Evolutionary conservation across 1,140 invertebrate species (phyloP), one percentile per base, ranked within the genome.

Genomic region (Zaprionus taronus): DNA sequence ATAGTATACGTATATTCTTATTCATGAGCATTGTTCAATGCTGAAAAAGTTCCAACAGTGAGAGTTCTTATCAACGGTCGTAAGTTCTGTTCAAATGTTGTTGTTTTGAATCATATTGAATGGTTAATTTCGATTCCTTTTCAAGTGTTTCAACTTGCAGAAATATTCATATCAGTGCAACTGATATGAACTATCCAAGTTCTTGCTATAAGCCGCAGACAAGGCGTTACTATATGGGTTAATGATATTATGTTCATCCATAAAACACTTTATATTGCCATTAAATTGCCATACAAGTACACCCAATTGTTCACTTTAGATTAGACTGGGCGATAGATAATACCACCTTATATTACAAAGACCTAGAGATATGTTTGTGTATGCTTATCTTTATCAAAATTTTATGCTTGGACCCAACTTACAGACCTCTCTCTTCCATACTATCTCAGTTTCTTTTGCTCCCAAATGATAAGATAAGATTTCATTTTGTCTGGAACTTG

Each of bases 241-340:
- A 20, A 28, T 28, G 41, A 9, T 58, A 57, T 57, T 22, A 22
- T 44, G 17, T 7, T 1, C 38, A 11, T 53, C 22, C 58, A 55
- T 58, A 24, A 17, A 67, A 22, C 62, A 58, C 5, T 22, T 51
- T 61, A 26, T 62, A 31, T 36, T 55, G 36, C 24, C 41, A 53
- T 49, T 63, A 51, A 70, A 36, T 58, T 47, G 24, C 60, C 28
- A 36, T 56, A 57, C 22, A 47, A 7, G 9, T 38, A 9, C 28
- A 63, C 14, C 17, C 44, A 24, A 51, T 36, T 34, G 36, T 49
- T 41, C 17, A 22, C 56, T 24, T 38, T 1, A 62, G 72, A 75
- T 75, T 70, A 75, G 53, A 41, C 2, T 49, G n/a, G 44, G 56
- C 24, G 36, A 9, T 17, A 56, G 36, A 69, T 58, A 31, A 66